Evolutionary conservation across 2,113 vertebrate species (phyloP), one percentile per base, ranked within the genome.

Genomic region (Ameiurus melas): DNA sequence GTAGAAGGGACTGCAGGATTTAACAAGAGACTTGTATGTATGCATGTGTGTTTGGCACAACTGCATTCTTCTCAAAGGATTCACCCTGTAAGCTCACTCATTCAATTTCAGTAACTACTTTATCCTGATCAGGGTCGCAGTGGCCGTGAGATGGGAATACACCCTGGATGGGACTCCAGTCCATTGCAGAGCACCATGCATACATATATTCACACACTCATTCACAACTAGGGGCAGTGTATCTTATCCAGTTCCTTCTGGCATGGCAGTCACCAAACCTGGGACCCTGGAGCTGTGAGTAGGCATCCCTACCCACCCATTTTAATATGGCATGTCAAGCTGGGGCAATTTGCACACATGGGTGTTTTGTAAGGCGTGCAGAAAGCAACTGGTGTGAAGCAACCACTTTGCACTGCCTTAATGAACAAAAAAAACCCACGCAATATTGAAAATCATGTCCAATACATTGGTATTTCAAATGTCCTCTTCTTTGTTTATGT

Each of bases 401-500:
- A 82, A 78, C 30, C 9, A 58, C n/a, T 58, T 36, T 82, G 30
- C 13, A 4, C 79, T 60, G 55, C 19, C 20, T 82, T 58, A 19
- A 80, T 57, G 9, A 47, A 47, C 6, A 43, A 43, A 22, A 55
- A 80, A 81, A 51, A 30, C 16, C 27, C 25, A 55, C 51, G 6
- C 3, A 57, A 19, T 80, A 55, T 33, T 30, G 16, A 30, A 30
- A 7, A 80, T 30, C 16, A 30, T 33, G n/a, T 57, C 19, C 53
- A 81, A 62, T 25, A 39, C 20, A 82, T 0, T 82, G 33, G 33
- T 62, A 39, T 53, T 55, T 94, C 88, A 95, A 70, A 94, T 90
- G 84, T 89, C 92, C 79, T 95, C 95, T 27, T 94, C 93, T 89
- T 96, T 96, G 68, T 95, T 93, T 6, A 96, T 87, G 58, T 94